These are phyloP conservation scores for Drosophila ananassae DNA, from an alignment of 1,140 invertebrate genomes.

Conservation along the genomic window DNA sequence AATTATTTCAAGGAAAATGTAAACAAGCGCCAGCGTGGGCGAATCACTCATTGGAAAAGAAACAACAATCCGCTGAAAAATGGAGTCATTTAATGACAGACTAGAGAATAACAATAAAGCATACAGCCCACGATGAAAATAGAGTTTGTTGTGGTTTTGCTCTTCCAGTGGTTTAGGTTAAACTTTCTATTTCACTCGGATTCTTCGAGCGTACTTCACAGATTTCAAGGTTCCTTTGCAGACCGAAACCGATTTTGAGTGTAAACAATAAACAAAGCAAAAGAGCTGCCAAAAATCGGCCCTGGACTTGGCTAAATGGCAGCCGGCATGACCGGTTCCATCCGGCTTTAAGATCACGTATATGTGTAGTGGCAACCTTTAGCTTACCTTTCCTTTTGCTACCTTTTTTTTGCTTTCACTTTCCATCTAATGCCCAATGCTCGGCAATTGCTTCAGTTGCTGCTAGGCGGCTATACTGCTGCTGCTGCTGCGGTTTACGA, in stretches of 20 bases:
- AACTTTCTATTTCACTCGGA: conserved; percentile 49
- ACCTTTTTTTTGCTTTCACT: conserved; percentile 62
- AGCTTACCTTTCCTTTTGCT: conserved; percentile 37
- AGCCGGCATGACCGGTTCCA: conserved; percentile 12
- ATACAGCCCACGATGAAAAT: conserved; percentile 22
- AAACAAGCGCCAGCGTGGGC: conserved; percentile 51
- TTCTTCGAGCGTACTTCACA: conserved; percentile 40
- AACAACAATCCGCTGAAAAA: conserved; percentile 44
- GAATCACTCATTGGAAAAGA: conserved; percentile 65
- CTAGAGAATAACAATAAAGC: conserved; percentile 19
- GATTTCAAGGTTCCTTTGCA: conserved; percentile 39
- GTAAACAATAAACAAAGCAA: conserved; percentile 19
- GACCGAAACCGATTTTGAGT: background rate
- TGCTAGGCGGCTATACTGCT: no score
- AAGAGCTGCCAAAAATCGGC: conserved; percentile 28
- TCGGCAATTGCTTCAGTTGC: conserved; percentile 65
- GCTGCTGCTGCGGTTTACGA: conserved; percentile 7
- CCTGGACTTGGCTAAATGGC: conserved; percentile 40
- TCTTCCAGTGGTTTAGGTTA: conserved; percentile 12
- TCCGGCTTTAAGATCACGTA: conserved; percentile 50
- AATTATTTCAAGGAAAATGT: conserved; percentile 40
- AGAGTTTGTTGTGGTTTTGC: conserved; percentile 19
- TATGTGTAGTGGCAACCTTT: conserved; percentile 53
- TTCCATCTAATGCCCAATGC: conserved; percentile 63
- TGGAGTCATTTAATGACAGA: conserved; percentile 75